Evolutionary conservation across 1,140 invertebrate species (phyloP), one percentile per base, ranked within the genome.

Genomic region (Pentalonia nigronervosa): DNA sequence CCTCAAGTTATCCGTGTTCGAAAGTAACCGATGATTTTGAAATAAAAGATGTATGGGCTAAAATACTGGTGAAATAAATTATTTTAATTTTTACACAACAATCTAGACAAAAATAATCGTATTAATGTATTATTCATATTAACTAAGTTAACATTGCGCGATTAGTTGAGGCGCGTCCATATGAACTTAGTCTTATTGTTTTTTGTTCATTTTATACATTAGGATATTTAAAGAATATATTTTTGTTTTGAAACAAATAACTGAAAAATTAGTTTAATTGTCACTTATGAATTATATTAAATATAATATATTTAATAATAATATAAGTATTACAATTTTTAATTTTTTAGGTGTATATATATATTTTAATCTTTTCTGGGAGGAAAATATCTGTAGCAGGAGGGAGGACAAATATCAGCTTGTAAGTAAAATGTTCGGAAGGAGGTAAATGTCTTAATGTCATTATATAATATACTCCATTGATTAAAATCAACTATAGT

Each of bases 1-100:
- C 1, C 14, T 76, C 23, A 9, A 67, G 30, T n/a, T 6, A 76
- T 6, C 6, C n/a, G 0, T 6, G n/a, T 6, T 1, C n/a, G 0
- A 76, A 76, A 76, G 14, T 17, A n/a, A 76, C n/a, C 6, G 1
- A n/a, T 6, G 3, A 67, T 67, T 67, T 67, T 67, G 11, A 67
- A 67, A 67, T 17, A 67, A 17, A 67, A n/a, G 2, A n/a, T 67
- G 20, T 21, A 53, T 53, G 50, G 2, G 21, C 50, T 53, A n/a
- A 67, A n/a, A 1, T 25, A 23, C 30, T 6, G 30, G 14, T n/a
- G 2, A 23, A 67, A 67, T 34, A 76, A 76, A 30, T 67, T 0
- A 50, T 25, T 60, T 60, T 6, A 21, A 56, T 25, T 25, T 25
- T 60, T 60, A 11, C 30, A 76, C 14, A 14, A 76, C 60, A 76